Evolutionary conservation across 1,140 invertebrate species (phyloP).

Genomic region (Pantala flavescens): DNA sequence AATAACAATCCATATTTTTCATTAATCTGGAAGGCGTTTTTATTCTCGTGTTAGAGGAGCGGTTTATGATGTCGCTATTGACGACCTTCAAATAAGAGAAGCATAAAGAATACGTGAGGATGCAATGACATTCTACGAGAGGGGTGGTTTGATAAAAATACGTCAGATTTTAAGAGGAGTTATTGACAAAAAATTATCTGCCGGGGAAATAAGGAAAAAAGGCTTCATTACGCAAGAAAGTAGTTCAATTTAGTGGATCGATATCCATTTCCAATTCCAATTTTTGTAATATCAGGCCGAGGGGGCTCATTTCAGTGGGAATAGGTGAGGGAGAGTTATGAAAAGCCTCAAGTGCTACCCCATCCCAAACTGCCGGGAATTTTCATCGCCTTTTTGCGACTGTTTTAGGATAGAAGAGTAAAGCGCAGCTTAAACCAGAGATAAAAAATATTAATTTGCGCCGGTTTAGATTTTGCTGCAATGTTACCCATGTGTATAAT

Average conservation of each 20-base stretch:
- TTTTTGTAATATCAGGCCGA: slow-evolving; percentile 1
- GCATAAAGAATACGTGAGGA: background rate
- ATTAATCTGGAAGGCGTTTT: background rate
- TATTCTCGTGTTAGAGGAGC: background rate
- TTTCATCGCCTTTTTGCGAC: too few relatives aligned
- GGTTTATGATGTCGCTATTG: background rate
- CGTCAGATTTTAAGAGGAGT: background rate
- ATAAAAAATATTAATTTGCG: too few relatives aligned
- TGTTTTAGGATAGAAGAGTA: too few relatives aligned
- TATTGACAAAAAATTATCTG: slow-evolving; percentile 6
- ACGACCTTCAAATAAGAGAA: background rate
- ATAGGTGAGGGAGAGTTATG: background rate
- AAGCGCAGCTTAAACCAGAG: too few relatives aligned
- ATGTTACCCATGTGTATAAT: too few relatives aligned
- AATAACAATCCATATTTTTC: background rate
- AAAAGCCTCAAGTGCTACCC: background rate
- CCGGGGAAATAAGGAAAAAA: background rate
- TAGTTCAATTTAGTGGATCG: slow-evolving; percentile 6
- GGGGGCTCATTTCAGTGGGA: background rate
- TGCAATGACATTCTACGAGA: background rate
- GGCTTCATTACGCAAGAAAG: slow-evolving; percentile 8
- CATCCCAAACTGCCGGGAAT: too few relatives aligned
- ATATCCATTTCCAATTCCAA: slow-evolving; percentile 7
- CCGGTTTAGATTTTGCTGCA: too few relatives aligned
- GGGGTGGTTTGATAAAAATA: background rate